Evolutionary conservation across 1,140 invertebrate genomes (phyloP).

Genomic region (Scylla paramamosain): DNA sequence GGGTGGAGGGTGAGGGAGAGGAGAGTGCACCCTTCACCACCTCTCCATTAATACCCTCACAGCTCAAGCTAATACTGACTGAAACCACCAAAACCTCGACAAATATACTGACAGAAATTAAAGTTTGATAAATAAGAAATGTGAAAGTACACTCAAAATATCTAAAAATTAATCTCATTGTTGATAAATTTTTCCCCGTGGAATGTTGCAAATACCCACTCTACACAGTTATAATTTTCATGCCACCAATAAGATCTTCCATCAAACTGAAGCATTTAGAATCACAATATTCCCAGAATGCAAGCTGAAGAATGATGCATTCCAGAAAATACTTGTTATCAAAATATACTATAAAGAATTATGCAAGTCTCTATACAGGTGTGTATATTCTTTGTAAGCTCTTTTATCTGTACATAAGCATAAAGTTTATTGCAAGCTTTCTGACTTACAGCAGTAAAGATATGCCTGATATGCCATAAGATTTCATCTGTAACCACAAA

Average conservation of each 20-base stretch:
- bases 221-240: neutral
- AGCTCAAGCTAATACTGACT: constrained; percentile 6
- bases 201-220: neutral
- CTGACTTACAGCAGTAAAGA: no score
- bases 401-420: no score
- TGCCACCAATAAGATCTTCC: neutral
- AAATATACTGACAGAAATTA: neutral
- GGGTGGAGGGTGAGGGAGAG: constrained; percentile 25
- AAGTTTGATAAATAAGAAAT: neutral
- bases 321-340: neutral
- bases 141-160: neutral
- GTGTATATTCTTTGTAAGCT: no score
- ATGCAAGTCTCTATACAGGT: neutral
- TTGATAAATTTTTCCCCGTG: neutral
- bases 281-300: neutral
- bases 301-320: neutral
- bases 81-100: neutral
- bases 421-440: no score
- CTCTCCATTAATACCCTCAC: neutral
- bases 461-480: no score
- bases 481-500: no score
- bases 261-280: neutral
- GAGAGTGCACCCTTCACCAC: neutral
- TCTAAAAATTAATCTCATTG: neutral
- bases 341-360: neutral